Base-by-base conservation (phyloP, 2,888 invertebrate species). In the Hirtodrosophila cameraria region DNA sequence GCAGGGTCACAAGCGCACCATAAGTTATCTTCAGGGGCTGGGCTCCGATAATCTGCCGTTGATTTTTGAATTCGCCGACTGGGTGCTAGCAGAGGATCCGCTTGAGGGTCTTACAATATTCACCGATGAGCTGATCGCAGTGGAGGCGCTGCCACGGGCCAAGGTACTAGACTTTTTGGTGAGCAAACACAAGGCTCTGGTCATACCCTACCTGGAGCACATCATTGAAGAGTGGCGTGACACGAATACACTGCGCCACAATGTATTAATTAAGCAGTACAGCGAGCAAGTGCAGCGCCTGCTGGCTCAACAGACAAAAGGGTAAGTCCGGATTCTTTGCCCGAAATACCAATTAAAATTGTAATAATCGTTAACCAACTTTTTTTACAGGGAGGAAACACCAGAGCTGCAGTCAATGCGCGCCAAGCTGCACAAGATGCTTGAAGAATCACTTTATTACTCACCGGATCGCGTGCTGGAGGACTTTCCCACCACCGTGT, bases 141-240 rank as follows among this genome's bases (percentile, higher is more conserved):
- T 97, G 0, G 97, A 98, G 88, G 94, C 94, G 48, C 92, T 99
- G 30, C 98, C 99, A 0, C 93, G 99, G 50, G 95, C 97, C 1
- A 94, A 95, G 89, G 95, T 99, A 28, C 91, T 99, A 28, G 97
- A 97, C 86, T 99, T 96, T 89, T 91, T 99, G 11, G 92, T 96
- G n/a, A 93, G 95, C 76, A 95, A 94, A 68, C 96, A 96, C 87
- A 95, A 95, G 66, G 90, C 93, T 11, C 92, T 97, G 18, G 97
- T 97, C 0, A 96, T 98, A 83, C 96, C 97, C 0, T 99, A 99
- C 89, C 91, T 99, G 87, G 99, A 99, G 89, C 98, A 99, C 89
- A 94, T 99, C 0, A 96, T 99, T 20, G 93, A 95, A 66, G 93
- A 94, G 2, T 99, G 99, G 97, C 93, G 94, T 64, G 99, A 99